Conservation (phyloP, 2,888 invertebrate genomes). For the Diarsia mendica region DNA sequence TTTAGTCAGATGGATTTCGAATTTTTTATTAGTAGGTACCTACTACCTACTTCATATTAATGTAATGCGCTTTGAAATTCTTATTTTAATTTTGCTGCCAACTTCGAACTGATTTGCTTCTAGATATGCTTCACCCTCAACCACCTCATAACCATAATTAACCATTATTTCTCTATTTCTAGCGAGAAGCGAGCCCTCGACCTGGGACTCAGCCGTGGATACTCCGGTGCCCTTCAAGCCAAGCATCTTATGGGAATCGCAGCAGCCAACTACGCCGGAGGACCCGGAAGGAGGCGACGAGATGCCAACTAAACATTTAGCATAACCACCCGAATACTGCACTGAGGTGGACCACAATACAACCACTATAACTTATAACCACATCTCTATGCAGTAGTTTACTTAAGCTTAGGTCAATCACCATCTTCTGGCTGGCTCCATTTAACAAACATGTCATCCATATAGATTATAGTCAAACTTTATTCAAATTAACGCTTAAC, state of each 20-base stretch:
- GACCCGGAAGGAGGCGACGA: slow-evolving; percentile 96
- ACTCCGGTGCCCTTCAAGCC: slow-evolving; percentile 96
- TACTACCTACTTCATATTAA: neutral
- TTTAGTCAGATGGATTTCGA: neutral
- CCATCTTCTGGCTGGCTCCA: slow-evolving; percentile 57
- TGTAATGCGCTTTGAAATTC: neutral
- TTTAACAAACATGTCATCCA: slow-evolving; percentile 58
- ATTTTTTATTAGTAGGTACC: neutral
- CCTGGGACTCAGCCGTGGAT: slow-evolving; percentile 96
- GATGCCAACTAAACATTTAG: slow-evolving; percentile 82
- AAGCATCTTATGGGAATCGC: slow-evolving; percentile 97
- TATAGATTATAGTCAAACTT: slow-evolving; percentile 60
- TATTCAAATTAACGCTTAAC: slow-evolving; percentile 66
- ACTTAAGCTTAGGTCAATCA: slow-evolving; percentile 51
- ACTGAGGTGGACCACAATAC: slow-evolving; percentile 62
- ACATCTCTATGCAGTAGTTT: slow-evolving; percentile 61
- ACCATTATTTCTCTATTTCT: slow-evolving; percentile 61
- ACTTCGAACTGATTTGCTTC: slow-evolving; percentile 3
- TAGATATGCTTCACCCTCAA: slow-evolving; percentile 6
- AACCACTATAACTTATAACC: slow-evolving; percentile 33
- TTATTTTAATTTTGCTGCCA: neutral
- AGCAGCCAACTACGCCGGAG: slow-evolving; percentile 96
- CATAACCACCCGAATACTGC: slow-evolving; percentile 58
- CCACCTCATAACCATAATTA: neutral
- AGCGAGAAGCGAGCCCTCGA: slow-evolving; percentile 97